phyloP scores from a whole-genome alignment of 2,113 vertebrate genomes.

The Syrmaticus mikado region DNA sequence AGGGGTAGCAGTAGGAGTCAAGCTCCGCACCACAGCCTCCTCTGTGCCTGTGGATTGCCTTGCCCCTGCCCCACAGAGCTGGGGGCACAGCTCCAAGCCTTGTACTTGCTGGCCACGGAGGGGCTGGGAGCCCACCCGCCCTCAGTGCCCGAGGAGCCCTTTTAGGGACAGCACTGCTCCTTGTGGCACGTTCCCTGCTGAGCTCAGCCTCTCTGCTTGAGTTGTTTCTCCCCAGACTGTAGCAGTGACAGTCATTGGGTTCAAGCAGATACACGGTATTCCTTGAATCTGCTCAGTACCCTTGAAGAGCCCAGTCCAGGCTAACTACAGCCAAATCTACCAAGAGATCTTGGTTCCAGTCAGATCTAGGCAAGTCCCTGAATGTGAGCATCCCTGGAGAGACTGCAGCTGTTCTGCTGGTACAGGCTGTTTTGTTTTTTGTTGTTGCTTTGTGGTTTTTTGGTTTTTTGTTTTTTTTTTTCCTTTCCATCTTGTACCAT shows the following conservation, averaged over 20 bases:
- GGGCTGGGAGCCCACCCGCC: not conserved
- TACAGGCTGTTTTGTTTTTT: not conserved
- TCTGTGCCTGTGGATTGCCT: not conserved
- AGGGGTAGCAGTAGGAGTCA: not conserved
- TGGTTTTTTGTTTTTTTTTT: not conserved
- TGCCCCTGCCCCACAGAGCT: not conserved
- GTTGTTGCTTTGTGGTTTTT: no score
- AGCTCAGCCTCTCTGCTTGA: rapidly evolving
- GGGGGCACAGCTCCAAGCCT: not conserved
- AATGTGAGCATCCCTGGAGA: not conserved
- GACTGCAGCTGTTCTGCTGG: not conserved
- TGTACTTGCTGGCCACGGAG: not conserved
- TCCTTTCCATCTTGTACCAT: not conserved
- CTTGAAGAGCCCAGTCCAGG: not conserved
- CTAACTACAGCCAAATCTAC: not conserved
- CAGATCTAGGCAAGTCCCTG: not conserved
- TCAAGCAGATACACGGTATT: not conserved
- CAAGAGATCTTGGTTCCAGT: not conserved
- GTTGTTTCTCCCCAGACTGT: not conserved
- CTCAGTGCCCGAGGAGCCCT: rapidly evolving
- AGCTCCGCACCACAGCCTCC: not conserved
- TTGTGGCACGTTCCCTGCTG: not conserved
- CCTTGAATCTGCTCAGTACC: no score
- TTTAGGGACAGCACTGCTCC: not conserved
- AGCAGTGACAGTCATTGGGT: rapidly evolving